Percentiles rank a stretch among this genome's conserved stretches.
Evolutionary conservation across 2,888 invertebrate species (phyloP).

Genomic region (Drosophila paranaensis): DNA sequence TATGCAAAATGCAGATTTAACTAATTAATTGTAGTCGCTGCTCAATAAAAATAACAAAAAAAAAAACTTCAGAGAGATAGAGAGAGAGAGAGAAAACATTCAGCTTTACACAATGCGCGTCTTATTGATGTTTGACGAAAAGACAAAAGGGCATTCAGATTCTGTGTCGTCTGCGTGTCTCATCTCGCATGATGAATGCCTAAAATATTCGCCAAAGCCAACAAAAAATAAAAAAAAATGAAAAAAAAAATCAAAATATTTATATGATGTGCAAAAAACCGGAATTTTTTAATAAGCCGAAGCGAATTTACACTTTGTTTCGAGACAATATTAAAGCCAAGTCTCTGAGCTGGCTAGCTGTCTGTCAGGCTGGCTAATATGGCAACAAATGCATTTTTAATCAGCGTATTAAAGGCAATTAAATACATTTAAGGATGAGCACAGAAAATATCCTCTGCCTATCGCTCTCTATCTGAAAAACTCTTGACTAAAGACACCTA

Average conservation of each 20-base stretch:
- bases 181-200: slow-evolving; percentile 65
- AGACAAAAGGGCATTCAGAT: slow-evolving; percentile 62
- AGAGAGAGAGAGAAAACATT: neutral
- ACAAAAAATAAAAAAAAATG: slow-evolving; percentile 25
- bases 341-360: neutral
- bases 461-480: too few species aligned
- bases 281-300: slow-evolving; percentile 28
- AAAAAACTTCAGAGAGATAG: too few species aligned
- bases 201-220: slow-evolving; percentile 54
- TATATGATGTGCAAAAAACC: slow-evolving; percentile 28
- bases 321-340: neutral
- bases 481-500: too few species aligned
- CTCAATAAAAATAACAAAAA: slow-evolving; percentile 59
- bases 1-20: slow-evolving; percentile 77
- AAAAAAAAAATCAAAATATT: slow-evolving; percentile 3
- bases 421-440: slow-evolving; percentile 9
- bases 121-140: slow-evolving; percentile 71
- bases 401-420: slow-evolving; percentile 10
- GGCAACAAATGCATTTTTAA: slow-evolving; percentile 4
- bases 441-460: neutral
- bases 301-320: slow-evolving; percentile 27
- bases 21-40: slow-evolving; percentile 78
- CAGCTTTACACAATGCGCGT: slow-evolving; percentile 65
- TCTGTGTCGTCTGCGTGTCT: slow-evolving; percentile 19
- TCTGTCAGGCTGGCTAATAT: neutral